A percentile compares a stretch with the other conserved stretches of the same genome.
phyloP scores from a whole-genome alignment of 2,888 invertebrate species.

The Steinernema carpocapsae region DNA sequence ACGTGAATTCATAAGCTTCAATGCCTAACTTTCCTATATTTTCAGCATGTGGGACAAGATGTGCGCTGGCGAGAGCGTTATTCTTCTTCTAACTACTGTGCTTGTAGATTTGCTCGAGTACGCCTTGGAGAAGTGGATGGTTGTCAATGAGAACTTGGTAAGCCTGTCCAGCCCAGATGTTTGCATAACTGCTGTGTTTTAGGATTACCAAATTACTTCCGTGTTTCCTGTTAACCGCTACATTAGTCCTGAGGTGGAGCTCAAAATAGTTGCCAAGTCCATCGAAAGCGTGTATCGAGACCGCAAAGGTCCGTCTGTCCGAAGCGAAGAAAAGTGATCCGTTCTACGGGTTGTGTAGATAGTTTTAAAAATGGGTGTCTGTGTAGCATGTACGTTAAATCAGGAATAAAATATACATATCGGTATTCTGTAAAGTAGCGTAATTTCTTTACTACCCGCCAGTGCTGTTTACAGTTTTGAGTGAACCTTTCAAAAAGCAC shows the following conservation, averaged over 20 bases:
- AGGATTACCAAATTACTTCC: slow-evolving; percentile 13
- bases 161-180: background rate
- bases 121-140: background rate
- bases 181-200: background rate
- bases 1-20: background rate
- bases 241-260: background rate
- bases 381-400: too few relatives aligned
- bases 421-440: too few relatives aligned
- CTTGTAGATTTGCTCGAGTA: slow-evolving; percentile 3
- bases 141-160: slow-evolving; percentile 1
- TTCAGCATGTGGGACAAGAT: slow-evolving; percentile 22
- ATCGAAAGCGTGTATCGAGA: slow-evolving; percentile 9
- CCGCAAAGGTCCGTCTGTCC: background rate
- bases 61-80: slow-evolving; percentile 13
- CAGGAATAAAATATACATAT: too few relatives aligned
- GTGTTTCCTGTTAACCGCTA: slow-evolving; percentile 23
- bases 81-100: background rate
- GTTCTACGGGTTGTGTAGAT: too few relatives aligned
- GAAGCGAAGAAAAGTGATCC: slow-evolving; percentile 9
- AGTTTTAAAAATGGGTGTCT: too few relatives aligned
- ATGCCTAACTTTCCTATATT: background rate
- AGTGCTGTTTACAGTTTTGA: too few relatives aligned
- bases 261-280: slow-evolving; percentile 6
- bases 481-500: too few relatives aligned
- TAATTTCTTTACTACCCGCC: too few relatives aligned